A percentile compares a stretch with the other conserved stretches of the same genome.
These are phyloP conservation scores for Gnathonemus echidnorhynchus DNA, from an alignment of 2,113 vertebrate genomes.

Conservation along the genomic window DNA sequence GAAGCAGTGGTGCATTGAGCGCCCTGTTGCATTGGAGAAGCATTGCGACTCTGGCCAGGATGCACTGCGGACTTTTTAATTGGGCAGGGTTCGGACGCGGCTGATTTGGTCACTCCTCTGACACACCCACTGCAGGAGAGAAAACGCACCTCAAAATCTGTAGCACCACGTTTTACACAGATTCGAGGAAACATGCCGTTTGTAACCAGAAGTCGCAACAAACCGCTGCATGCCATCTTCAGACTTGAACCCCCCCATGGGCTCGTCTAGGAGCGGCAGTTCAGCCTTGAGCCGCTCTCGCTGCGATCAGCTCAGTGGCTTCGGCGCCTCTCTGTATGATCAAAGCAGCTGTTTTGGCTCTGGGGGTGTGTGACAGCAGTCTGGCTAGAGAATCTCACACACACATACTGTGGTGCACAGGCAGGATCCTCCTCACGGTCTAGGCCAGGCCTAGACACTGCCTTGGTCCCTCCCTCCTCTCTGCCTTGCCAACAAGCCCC, in stretches of 20 bases:
- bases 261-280: not conserved
- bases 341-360: not conserved
- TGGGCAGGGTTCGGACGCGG: not conserved
- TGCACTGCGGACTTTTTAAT: not conserved
- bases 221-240: not conserved
- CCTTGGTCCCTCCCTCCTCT: not conserved
- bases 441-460: not conserved
- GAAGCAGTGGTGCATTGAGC: not conserved
- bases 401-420: not conserved
- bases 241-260: not conserved
- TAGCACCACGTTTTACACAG: not conserved
- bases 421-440: not conserved
- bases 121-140: not conserved
- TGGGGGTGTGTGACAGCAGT: not conserved
- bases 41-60: not conserved
- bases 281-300: not conserved
- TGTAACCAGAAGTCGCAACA: not conserved
- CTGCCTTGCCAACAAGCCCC: constrained; percentile 8
- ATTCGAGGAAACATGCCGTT: not conserved
- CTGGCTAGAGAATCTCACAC: not conserved
- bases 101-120: not conserved
- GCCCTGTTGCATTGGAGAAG: not conserved
- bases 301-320: not conserved
- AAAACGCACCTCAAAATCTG: not conserved
- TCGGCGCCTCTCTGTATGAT: not conserved